These are phyloP conservation scores for Corythornis vintsioides DNA, from an alignment of 2,113 vertebrate genomes.

Conservation along the genomic window DNA sequence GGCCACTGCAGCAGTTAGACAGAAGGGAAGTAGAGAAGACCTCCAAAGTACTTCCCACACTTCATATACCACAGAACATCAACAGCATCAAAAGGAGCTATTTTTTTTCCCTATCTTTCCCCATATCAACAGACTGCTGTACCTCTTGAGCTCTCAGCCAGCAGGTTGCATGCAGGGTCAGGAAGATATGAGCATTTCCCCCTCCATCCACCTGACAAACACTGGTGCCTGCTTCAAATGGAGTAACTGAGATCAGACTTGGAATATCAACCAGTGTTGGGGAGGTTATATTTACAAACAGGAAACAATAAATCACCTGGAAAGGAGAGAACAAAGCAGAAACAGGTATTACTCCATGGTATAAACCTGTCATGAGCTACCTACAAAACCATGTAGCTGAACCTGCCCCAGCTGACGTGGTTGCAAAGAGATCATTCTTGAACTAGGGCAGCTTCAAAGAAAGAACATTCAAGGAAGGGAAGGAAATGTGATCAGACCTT, in stretches of 20 bases:
- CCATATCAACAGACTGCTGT: no score
- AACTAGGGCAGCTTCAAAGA: background rate
- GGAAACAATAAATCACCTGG: background rate
- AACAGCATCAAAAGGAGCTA: background rate
- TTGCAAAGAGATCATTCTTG: background rate
- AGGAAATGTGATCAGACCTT: background rate
- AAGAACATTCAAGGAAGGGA: background rate
- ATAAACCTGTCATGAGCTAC: background rate
- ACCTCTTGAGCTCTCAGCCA: background rate
- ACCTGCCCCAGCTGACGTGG: rapidly evolving
- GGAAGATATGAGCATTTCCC: rapidly evolving
- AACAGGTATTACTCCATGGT: rapidly evolving
- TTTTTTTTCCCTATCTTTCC: background rate
- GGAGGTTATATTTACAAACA: background rate
- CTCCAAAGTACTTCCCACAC: background rate
- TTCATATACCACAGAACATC: background rate
- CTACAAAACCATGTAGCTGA: background rate
- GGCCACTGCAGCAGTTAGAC: background rate
- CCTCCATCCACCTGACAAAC: no score
- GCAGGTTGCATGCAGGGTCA: background rate
- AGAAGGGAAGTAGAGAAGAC: background rate
- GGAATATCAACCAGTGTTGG: background rate
- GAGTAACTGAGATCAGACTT: background rate
- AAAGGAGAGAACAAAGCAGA: background rate
- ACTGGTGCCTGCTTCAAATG: rapidly evolving